Base-by-base conservation (phyloP, 2,113 vertebrate genomes). In the Neotragus moschatus region DNA sequence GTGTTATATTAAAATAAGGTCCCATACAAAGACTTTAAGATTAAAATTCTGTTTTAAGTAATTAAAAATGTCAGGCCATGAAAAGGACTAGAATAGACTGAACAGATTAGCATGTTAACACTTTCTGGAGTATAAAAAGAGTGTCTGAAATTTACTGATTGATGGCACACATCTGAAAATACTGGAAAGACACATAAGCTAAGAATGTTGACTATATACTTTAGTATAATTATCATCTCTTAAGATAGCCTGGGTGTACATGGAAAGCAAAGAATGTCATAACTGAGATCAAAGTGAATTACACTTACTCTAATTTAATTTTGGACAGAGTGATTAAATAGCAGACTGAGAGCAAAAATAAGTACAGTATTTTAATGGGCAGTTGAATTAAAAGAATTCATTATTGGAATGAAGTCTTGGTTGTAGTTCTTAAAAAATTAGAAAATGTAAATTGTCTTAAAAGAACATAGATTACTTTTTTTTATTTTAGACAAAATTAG, bases 241-340 rank as follows among this genome's bases (percentile, higher is more conserved):
- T 85, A 30, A 84, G 55, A 75, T 17, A 66, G 12, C 2, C 80
- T 96, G 17, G 94, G 81, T 94, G 90, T 51, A 19, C 25, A 84
- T 3, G 77, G 39, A 90, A 96, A 90, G 3, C 8, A 98, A 98
- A 81, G 33, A 77, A 90, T 75, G 26, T 93, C 39, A 95, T 77
- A 92, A 92, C 86, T 92, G n/a, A 96, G 21, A 96, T 96, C 53
- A 97, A 96, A 97, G 66, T 82, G 53, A 95, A 84, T 79, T 95
- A 39, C 73, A 81, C 96, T 85, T 80, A 75, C 39, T 93, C 49
- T 12, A 55, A 97, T 90, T 96, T 93, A 97, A 84, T 89, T 26
- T 15, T 96, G 96, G 4, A 8, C 84, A 96, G 77, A 51, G 9
- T 1, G 30, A 97, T 96, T 96, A 60, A 43, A 36, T 70, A 84